phyloP scores from a whole-genome alignment of 2,888 invertebrate genomes.

The Oligia strigilis region DNA sequence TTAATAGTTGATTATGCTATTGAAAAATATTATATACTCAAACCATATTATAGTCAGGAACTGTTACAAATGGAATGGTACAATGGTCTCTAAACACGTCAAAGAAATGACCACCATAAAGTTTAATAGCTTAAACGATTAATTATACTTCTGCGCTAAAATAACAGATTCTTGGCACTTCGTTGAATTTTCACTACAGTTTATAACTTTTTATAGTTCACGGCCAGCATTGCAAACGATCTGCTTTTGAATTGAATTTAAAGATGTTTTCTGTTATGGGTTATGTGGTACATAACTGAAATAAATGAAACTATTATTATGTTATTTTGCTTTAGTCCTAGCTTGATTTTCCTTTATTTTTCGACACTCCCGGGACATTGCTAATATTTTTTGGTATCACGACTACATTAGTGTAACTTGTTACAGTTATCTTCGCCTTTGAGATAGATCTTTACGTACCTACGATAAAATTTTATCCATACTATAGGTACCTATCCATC shows the following conservation, averaged over 20 bases:
- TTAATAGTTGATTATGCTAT: too few species aligned
- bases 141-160: constrained; percentile 43
- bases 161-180: constrained; percentile 58
- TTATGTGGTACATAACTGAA: too few species aligned
- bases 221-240: constrained; percentile 18
- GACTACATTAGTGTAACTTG: background rate
- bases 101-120: constrained; percentile 8
- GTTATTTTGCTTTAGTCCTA: too few species aligned
- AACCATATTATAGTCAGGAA: background rate
- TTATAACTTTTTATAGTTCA: constrained; percentile 47
- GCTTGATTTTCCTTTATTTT: background rate
- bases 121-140: constrained; percentile 35
- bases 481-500: too few species aligned
- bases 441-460: background rate
- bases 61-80: background rate
- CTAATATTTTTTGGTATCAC: background rate
- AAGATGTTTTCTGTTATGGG: too few species aligned
- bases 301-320: too few species aligned
- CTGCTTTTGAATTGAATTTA: background rate
- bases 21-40: background rate
- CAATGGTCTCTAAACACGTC: background rate
- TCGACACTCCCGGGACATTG: background rate
- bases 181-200: constrained; percentile 22
- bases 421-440: background rate
- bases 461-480: background rate